These are phyloP conservation scores for Sebastes iracundus DNA, from an alignment of 2,797 vertebrate genomes.

Conservation along the genomic window DNA sequence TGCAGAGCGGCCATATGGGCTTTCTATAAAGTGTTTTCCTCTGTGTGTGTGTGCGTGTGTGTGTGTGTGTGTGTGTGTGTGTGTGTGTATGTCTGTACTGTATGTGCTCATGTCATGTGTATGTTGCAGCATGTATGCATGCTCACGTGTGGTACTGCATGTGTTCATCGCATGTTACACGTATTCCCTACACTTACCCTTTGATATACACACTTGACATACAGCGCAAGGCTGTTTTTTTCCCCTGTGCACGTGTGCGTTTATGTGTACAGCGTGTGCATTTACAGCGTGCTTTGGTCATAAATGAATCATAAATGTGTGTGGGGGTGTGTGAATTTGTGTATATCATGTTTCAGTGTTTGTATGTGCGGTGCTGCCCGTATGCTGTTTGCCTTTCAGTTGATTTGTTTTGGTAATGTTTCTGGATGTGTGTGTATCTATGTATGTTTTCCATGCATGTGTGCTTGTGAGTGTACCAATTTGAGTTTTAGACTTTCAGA, in stretches of 20 bases:
- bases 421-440: background rate
- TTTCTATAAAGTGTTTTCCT: background rate
- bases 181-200: background rate
- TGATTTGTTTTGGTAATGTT: background rate
- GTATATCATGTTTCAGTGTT: background rate
- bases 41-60: background rate
- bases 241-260: background rate
- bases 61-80: background rate
- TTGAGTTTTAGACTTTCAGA: no score
- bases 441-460: background rate
- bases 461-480: background rate
- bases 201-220: constrained; percentile 16
- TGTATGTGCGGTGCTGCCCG: background rate
- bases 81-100: background rate
- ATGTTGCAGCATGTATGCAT: background rate
- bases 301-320: background rate
- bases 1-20: background rate
- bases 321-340: background rate
- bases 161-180: constrained; percentile 6
- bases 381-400: background rate
- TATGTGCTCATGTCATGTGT: background rate
- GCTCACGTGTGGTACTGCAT: background rate
- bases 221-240: background rate
- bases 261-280: background rate
- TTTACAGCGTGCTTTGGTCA: background rate